Base-by-base conservation (phyloP, 2,797 vertebrate genomes). In the Nasua narica region DNA sequence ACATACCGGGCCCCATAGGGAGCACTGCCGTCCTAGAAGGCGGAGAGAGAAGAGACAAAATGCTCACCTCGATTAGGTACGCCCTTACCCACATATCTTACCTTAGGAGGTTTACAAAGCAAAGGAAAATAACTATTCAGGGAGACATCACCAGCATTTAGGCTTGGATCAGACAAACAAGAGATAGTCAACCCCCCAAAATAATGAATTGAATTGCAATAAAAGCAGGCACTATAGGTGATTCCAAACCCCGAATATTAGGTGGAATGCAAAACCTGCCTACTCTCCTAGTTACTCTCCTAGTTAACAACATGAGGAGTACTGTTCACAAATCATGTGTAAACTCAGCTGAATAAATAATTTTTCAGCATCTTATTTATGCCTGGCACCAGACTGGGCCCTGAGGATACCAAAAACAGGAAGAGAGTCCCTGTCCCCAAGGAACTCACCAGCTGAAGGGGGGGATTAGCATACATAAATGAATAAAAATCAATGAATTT, bases 1-100 rank as follows among this genome's bases (percentile, higher is more conserved):
- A 99, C 99, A 0, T 99, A 99, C 46, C 99, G 99, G 77, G 99
- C 99, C 3, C 99, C 99, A 1, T 99, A 99, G 0, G 99, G 99
- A 54, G 99, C 97, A 15, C 99, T 98, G 76, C 99, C 99, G n/a
- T 99, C 99, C 99, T 99, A 97, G 43, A 95, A 97, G 98, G 95
- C 46, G 91, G 70, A 97, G 4, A 94, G 9, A 25, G 7, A 79
- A 62, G 81, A 92, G 29, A 76, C 2, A 37, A 87, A 79, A 74
- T 23, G 32, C 62, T 52, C 5, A 52, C 19, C 32, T 52, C 18
- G 29, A 52, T 52, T 78, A 52, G 11, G 21, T 14, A 52, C 48
- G 35, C 32, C 46, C 1, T n/a, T 52, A 77, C 32, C 32, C 32
- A 52, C 0, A 1, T 21, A n/a, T n/a, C 76, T 29, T 76, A 29